A percentile compares a stretch with the other conserved stretches of the same genome.
These are phyloP conservation scores for Lasioglossum marginatum DNA, from an alignment of 2,888 invertebrate species.

Conservation along the genomic window DNA sequence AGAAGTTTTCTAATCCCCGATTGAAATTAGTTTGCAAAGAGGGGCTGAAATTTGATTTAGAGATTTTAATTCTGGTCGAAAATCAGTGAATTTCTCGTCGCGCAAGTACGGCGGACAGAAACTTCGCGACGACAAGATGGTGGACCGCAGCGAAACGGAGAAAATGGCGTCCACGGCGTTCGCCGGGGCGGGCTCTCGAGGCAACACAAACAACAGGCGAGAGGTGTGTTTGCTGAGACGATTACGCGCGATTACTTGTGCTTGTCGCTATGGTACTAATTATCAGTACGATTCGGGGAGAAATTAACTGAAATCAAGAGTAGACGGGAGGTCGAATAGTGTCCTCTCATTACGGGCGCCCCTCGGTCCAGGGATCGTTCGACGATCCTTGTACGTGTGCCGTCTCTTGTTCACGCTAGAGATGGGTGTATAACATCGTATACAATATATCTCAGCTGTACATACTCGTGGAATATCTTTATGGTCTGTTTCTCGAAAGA, in stretches of 20 bases:
- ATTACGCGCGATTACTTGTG: slow-evolving; percentile 48
- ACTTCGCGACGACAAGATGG: background rate
- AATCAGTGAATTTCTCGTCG: background rate
- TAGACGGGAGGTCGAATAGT: slow-evolving; percentile 55
- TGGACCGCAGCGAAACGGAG: background rate
- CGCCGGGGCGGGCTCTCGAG: slow-evolving; percentile 26
- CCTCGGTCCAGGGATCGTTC: slow-evolving; percentile 64
- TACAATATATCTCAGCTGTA: slow-evolving; percentile 49
- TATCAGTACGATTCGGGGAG: slow-evolving; percentile 48
- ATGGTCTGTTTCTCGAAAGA: slow-evolving; percentile 7
- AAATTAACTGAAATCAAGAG: slow-evolving; percentile 66
- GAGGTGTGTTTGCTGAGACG: slow-evolving; percentile 21
- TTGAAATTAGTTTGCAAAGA: background rate
- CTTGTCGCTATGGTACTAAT: slow-evolving; percentile 24
- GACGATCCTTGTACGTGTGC: slow-evolving; percentile 65
- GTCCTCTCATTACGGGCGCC: slow-evolving; percentile 62
- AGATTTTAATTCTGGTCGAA: background rate
- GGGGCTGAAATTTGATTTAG: background rate
- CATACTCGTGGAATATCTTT: slow-evolving; percentile 30
- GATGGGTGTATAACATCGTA: slow-evolving; percentile 62
- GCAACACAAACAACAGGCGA: background rate
- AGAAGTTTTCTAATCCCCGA: background rate
- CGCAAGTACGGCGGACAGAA: background rate
- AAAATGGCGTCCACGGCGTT: slow-evolving; percentile 39
- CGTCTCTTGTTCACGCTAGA: slow-evolving; percentile 62